Evolutionary conservation across 2,797 vertebrate species (phyloP).

Genomic region (Trachurus trachurus): DNA sequence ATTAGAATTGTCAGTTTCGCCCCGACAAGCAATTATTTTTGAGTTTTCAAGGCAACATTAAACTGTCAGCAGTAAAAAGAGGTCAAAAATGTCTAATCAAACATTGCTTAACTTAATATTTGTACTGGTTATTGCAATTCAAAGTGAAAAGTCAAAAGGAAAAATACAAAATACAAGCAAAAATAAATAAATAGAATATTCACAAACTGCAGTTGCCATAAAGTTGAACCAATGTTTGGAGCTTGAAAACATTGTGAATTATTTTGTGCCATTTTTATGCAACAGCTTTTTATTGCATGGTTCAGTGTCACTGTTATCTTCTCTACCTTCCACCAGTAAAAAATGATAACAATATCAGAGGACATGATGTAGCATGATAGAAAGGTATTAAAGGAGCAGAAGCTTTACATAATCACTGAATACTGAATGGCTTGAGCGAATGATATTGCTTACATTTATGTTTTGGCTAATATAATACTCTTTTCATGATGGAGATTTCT

Average conservation of each 20-base stretch:
- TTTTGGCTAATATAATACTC: background rate
- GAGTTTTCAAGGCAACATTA: slow-evolving; percentile 1
- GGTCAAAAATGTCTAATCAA: background rate
- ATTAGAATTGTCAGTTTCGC: slow-evolving; percentile 1
- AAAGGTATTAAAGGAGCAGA: background rate
- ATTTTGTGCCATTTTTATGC: background rate
- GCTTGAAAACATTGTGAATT: background rate
- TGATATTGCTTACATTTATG: slow-evolving; percentile 12
- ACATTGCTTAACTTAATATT: too few relatives aligned
- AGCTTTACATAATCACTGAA: background rate
- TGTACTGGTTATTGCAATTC: too few relatives aligned
- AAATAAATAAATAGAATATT: background rate
- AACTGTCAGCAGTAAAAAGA: background rate
- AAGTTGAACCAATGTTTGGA: background rate
- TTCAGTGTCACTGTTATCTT: background rate
- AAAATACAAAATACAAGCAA: background rate
- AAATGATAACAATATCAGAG: background rate
- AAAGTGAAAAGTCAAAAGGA: too few relatives aligned
- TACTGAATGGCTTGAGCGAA: background rate
- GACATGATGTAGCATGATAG: background rate
- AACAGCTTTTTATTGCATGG: background rate
- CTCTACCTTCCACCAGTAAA: background rate
- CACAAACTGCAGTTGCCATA: background rate
- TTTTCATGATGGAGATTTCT: slow-evolving; percentile 1
- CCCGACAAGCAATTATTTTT: slow-evolving; percentile 1